A percentile compares a stretch with the other conserved stretches of the same genome.
These are phyloP conservation scores for Patella depressa DNA, from an alignment of 2,888 invertebrate genomes.

Conservation along the genomic window DNA sequence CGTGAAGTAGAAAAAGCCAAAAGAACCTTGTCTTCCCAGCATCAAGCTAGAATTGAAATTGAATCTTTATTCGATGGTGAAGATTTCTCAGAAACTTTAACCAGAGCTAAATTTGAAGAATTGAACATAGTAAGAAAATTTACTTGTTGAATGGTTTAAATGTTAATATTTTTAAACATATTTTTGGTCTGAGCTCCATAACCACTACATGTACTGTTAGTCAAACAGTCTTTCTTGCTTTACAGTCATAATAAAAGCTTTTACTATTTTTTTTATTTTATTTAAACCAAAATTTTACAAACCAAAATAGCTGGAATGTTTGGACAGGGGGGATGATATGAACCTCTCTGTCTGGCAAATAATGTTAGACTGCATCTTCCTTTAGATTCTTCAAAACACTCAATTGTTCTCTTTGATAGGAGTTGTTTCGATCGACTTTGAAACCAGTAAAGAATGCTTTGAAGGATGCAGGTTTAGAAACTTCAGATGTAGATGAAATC, in stretches of 20 bases:
- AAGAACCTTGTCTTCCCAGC: slow-evolving; percentile 92
- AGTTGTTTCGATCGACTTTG: slow-evolving; percentile 84
- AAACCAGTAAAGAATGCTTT: slow-evolving; percentile 96
- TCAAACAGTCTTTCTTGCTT: too few species aligned
- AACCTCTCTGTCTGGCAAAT: too few species aligned
- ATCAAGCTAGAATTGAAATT: slow-evolving; percentile 97
- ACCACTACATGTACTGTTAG: too few species aligned
- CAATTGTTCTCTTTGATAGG: slow-evolving; percentile 51
- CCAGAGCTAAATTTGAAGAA: slow-evolving; percentile 98
- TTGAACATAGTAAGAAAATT: slow-evolving; percentile 83
- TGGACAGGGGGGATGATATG: too few species aligned
- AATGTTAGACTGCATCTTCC: too few species aligned
- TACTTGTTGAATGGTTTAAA: background rate
- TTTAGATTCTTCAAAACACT: too few species aligned
- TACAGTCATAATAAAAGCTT: too few species aligned
- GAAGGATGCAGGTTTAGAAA: slow-evolving; percentile 98
- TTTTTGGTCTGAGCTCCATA: too few species aligned
- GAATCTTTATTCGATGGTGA: slow-evolving; percentile 98
- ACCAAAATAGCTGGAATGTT: too few species aligned
- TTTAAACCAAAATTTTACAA: too few species aligned
- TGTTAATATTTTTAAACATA: too few species aligned
- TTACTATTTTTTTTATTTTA: too few species aligned
- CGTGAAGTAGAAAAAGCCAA: slow-evolving; percentile 98
- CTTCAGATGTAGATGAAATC: slow-evolving; percentile 97
- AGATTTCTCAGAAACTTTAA: slow-evolving; percentile 97